phyloP scores from a whole-genome alignment of 2,113 vertebrate species.

The Epinephelus cyanopodus region DNA sequence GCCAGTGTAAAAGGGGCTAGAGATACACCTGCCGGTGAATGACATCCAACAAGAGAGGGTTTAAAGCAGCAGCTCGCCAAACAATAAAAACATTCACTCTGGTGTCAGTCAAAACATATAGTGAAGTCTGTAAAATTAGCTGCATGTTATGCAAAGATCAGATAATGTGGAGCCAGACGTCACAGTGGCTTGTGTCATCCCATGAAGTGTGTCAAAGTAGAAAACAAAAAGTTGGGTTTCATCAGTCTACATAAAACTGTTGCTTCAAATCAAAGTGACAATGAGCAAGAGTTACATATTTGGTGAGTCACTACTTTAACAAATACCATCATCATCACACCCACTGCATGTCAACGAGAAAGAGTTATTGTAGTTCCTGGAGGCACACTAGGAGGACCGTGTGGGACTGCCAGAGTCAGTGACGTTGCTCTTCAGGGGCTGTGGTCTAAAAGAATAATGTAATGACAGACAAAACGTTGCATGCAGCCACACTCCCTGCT shows the following conservation, averaged over 20 bases:
- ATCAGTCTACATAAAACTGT: neutral
- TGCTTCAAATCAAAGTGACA: neutral
- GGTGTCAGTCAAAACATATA: neutral
- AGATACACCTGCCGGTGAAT: constrained; percentile 25
- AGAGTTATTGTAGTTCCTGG: neutral
- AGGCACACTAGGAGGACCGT: neutral
- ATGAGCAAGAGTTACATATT: neutral
- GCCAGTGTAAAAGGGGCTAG: too few relatives aligned
- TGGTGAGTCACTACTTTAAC: neutral
- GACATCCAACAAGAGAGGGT: constrained; percentile 2
- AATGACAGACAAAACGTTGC: neutral
- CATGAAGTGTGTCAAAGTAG: neutral
- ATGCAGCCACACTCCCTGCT: constrained; percentile 33
- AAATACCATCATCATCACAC: constrained; percentile 29
- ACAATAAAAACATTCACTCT: neutral
- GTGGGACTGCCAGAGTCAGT: neutral
- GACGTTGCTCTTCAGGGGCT: constrained; percentile 1
- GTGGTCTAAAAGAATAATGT: constrained; percentile 11
- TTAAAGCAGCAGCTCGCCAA: neutral
- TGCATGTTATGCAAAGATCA: neutral
- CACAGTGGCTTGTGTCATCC: neutral
- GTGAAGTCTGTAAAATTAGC: neutral
- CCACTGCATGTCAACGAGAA: neutral
- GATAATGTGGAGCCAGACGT: neutral
- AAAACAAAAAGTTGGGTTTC: neutral